Evolutionary conservation across 2,797 vertebrate genomes (phyloP).

Genomic region (Labroides dimidiatus): DNA sequence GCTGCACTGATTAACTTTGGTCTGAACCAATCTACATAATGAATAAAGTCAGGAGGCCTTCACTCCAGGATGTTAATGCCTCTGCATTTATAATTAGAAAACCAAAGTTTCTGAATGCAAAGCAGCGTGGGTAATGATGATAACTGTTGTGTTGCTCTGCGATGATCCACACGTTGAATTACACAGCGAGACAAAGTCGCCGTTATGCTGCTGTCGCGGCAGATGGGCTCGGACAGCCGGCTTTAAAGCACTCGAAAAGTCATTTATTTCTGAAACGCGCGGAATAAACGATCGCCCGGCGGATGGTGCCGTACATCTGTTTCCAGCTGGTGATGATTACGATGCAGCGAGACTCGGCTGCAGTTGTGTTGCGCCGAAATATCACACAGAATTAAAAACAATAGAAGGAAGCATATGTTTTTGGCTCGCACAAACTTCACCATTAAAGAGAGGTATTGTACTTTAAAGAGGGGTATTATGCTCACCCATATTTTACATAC

Average conservation of each 20-base stretch:
- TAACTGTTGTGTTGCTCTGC: not conserved
- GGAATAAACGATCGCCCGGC: constrained; percentile 4
- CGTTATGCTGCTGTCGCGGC: constrained; percentile 12
- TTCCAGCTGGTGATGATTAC: constrained; percentile 32
- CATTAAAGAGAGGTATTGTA: too few relatives aligned
- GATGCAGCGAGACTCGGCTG: constrained; percentile 16
- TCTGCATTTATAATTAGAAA: not conserved
- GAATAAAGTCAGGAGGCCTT: constrained; percentile 3
- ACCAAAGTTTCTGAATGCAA: constrained; percentile 5
- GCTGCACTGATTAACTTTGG: not conserved
- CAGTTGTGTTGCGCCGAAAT: not conserved
- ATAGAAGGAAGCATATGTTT: constrained; percentile 7
- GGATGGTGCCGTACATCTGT: constrained; percentile 34
- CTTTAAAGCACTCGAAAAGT: constrained; percentile 42
- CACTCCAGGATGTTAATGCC: constrained; percentile 3
- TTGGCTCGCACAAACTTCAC: not conserved
- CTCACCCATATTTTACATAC: too few relatives aligned
- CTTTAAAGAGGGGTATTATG: too few relatives aligned
- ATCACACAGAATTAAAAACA: not conserved
- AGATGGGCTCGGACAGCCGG: constrained; percentile 41
- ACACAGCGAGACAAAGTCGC: constrained; percentile 17
- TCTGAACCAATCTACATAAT: constrained; percentile 6
- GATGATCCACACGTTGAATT: constrained; percentile 12
- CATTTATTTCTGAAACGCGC: constrained; percentile 15
- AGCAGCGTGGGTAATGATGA: constrained; percentile 14